Base-by-base conservation (phyloP, 30 jellyfish, hydroid and myxozoan genomes). In the Cassiopea andromeda region DNA sequence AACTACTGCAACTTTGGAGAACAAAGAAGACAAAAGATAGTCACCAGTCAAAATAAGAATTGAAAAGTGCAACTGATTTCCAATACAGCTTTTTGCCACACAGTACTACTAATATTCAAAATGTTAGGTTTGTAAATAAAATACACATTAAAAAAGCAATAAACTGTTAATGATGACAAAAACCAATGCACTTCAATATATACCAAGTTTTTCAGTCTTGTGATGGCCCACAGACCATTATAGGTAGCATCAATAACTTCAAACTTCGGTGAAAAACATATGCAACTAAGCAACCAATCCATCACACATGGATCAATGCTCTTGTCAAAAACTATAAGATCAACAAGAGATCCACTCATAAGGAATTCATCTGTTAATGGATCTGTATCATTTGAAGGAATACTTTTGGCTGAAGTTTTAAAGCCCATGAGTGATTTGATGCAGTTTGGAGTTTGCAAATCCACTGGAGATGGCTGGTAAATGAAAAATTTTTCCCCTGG, bases 221-320 rank as follows among this genome's bases (percentile, higher is more conserved):
- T 16, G 16, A 87, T 59, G 7, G 94, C 86, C 94, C 94, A 87
- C 13, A 68, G 59, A 27, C 90, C 90, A 46, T 87, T 78, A 71
- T 76, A 87, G 16, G 94, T 85, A 61, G 90, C 94, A 44, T 87
- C 94, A 14, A 78, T 69, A 66, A 87, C 81, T 49, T 87, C 90
- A 78, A n/a, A 77, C 50, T 87, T 87, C 10, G 80, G 48, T 64
- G 94, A 87, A 57, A 44, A 48, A 57, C 94, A 87, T n/a, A 87
- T 78, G 45, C 94, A 87, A 13, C 60, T 46, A 7, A 87, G 64
- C 69, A 87, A 60, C 94, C 94, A 87, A 13, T 87, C 87, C 75
- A 87, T 67, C 27, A 69, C 73, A 67, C 80, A 60, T 0, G 91
- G 43, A 44, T 87, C 90, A 87, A 76, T 43, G 2, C 38, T 69